phyloP scores from a whole-genome alignment of 2,888 invertebrate genomes.

The Catocala sponsa region DNA sequence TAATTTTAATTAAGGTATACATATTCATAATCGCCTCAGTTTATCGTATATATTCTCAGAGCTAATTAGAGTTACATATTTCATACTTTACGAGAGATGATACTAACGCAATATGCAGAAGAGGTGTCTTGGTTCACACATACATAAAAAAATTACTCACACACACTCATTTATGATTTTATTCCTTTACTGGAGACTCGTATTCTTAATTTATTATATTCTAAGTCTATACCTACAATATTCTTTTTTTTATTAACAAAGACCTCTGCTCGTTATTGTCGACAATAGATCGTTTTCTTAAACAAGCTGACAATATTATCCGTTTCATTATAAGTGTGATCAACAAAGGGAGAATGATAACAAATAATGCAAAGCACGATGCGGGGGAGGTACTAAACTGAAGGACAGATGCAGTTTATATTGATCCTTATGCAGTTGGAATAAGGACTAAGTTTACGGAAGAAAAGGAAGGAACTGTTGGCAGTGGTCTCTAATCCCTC shows the following conservation, averaged over 20 bases:
- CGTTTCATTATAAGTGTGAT: slow-evolving; percentile 38
- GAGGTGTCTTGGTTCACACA: too few relatives aligned
- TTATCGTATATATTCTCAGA: too few relatives aligned
- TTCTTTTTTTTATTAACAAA: slow-evolving; percentile 37
- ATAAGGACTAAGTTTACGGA: slow-evolving; percentile 30
- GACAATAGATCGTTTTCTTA: slow-evolving; percentile 30
- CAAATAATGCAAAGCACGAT: slow-evolving; percentile 44
- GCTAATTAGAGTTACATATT: too few relatives aligned
- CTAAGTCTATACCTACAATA: too few relatives aligned
- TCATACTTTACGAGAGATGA: too few relatives aligned
- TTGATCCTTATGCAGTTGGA: slow-evolving; percentile 22
- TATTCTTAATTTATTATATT: too few relatives aligned
- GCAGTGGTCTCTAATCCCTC: slow-evolving; percentile 39
- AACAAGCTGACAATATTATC: slow-evolving; percentile 37
- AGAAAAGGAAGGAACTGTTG: slow-evolving; percentile 19
- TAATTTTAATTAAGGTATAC: too few relatives aligned
- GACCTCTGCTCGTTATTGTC: slow-evolving; percentile 35
- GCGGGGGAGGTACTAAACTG: slow-evolving; percentile 24
- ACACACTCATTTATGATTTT: too few relatives aligned
- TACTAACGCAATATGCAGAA: too few relatives aligned
- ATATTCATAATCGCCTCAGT: too few relatives aligned
- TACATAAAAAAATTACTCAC: too few relatives aligned
- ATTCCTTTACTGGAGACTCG: too few relatives aligned
- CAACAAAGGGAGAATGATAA: slow-evolving; percentile 50
- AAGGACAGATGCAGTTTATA: slow-evolving; percentile 23